A percentile compares a stretch with the other conserved stretches of the same genome.
Conservation (phyloP, 1,140 invertebrate species). For the Drosophila nebulosa region DNA sequence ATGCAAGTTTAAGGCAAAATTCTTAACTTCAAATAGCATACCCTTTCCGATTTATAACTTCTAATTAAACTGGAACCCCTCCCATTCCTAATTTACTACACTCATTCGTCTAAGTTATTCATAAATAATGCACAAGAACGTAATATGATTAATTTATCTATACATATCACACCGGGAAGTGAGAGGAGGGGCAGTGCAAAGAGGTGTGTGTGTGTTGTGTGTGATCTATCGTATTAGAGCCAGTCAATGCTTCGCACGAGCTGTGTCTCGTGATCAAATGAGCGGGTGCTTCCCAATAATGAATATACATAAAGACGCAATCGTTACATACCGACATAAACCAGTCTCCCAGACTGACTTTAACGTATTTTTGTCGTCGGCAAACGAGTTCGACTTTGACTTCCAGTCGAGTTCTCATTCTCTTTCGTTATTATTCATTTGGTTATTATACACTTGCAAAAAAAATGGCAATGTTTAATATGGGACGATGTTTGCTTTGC, state of each 20-base stretch:
- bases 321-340: slow-evolving; percentile 3
- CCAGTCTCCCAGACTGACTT: slow-evolving; percentile 38
- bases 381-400: slow-evolving; percentile 12
- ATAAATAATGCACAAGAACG: slow-evolving; percentile 44
- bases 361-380: not conserved
- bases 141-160: slow-evolving; percentile 20
- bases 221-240: not conserved
- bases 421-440: slow-evolving; percentile 5
- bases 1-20: too few species aligned
- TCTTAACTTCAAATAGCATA: not conserved
- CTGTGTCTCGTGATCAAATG: slow-evolving; percentile 62
- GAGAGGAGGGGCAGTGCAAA: not conserved
- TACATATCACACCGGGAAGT: not conserved
- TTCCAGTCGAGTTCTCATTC: slow-evolving; percentile 39
- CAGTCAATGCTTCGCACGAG: slow-evolving; percentile 55
- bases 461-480: not conserved
- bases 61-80: slow-evolving; percentile 1
- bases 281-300: slow-evolving; percentile 52
- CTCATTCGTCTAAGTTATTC: slow-evolving; percentile 10
- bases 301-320: not conserved
- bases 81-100: not conserved
- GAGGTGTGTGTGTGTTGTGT: not conserved
- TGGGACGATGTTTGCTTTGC: not conserved
- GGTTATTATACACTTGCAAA: not conserved
- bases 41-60: not conserved